Base-by-base conservation (phyloP, 2,888 invertebrate genomes). In the Ormia ochracea region DNA sequence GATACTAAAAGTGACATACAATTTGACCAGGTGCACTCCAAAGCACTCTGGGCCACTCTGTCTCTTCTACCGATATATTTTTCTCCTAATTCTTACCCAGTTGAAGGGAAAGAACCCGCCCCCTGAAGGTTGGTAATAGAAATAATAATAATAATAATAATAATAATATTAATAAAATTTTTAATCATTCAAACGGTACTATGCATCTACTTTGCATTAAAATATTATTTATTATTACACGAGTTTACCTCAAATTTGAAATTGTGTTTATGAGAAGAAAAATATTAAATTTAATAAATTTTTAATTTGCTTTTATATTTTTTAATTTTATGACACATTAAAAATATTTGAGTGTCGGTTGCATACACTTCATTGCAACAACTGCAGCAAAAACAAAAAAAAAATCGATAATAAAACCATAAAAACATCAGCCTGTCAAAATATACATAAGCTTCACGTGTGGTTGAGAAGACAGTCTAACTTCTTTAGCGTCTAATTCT, bases 331-430 rank as follows among this genome's bases (percentile, higher is more conserved):
- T 66, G 72, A 72, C 54, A 48, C 38, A 59, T 78, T 77, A 72
- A 72, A 58, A 17, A 59, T 26, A 58, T 69, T 79, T 59, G 70
- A 70, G 59, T 79, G 74, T 59, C 48, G 69, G 58, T 59, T 74
- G 56, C 26, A 36, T 69, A 59, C 43, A 52, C 65, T 69, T 59
- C 65, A 65, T 48, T 31, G 26, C 73, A 78, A 63, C 52, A 70
- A 19, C 33, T 36, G 26, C 23, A 74, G 14, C 41, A 56, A 59
- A 63, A 48, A 48, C 31, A 58, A 33, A 65, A n/a, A n/a, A n/a
- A n/a, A n/a, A 43, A 72, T 52, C 61, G 38, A 48, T 58, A 65
- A 14, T 17, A 63, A 28, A 63, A 69, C 17, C 61, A 21, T 7
- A 41, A 14, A 50, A 61, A 36, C 36, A 52, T 6, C 21, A 33